These are phyloP conservation scores for Phainopepla nitens DNA, from an alignment of 2,113 vertebrate genomes.

Conservation along the genomic window DNA sequence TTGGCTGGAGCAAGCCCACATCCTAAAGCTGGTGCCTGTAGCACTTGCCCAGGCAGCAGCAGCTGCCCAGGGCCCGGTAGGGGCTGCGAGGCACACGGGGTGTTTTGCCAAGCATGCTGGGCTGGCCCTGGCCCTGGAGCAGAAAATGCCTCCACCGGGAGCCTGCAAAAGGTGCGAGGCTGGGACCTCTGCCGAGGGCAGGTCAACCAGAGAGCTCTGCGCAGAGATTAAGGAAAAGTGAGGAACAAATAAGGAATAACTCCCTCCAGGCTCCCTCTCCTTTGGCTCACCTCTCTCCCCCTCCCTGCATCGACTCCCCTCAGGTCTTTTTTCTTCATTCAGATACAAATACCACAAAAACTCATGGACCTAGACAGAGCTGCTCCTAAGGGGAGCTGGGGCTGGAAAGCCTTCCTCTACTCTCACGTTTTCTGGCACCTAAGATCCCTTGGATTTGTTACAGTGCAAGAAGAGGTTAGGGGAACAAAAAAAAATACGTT, in stretches of 20 bases:
- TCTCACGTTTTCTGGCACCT: background rate
- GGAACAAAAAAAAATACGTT: background rate
- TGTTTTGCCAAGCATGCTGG: fast-evolving
- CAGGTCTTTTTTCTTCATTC: background rate
- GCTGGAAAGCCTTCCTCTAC: background rate
- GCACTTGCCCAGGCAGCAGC: background rate
- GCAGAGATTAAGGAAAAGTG: background rate
- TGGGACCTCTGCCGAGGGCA: background rate
- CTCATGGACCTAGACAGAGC: background rate
- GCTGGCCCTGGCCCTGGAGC: background rate
- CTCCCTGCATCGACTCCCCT: fast-evolving
- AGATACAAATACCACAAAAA: background rate
- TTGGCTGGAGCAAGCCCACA: background rate
- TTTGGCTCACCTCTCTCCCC: conserved; percentile 57
- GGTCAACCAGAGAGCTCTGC: conserved; percentile 12
- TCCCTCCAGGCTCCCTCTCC: conserved; percentile 14
- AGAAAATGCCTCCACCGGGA: background rate
- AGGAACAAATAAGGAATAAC: conserved; percentile 7
- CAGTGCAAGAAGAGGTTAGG: background rate
- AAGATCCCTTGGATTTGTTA: background rate
- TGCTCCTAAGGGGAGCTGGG: background rate
- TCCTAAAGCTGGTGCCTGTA: background rate
- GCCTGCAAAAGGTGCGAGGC: background rate
- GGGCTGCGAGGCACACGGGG: fast-evolving
- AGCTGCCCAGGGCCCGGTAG: fast-evolving